phyloP scores from a whole-genome alignment of 2,113 vertebrate species.

The Caranx melampygus region DNA sequence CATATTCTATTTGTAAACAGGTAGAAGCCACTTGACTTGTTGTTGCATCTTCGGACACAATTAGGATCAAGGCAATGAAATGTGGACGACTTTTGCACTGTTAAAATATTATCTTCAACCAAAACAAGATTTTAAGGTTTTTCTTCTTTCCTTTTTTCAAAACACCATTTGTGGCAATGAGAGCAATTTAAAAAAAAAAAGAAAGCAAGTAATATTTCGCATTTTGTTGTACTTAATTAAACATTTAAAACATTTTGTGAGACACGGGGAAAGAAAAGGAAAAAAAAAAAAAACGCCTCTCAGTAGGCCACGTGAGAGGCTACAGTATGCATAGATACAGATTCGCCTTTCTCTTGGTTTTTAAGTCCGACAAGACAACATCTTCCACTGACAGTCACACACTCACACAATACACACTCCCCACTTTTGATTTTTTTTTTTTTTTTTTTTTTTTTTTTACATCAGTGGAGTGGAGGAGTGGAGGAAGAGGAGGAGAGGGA shows the following conservation, averaged over 20 bases:
- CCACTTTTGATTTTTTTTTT: constrained; percentile 55
- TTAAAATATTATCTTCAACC: constrained; percentile 84
- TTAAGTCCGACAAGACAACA: constrained; percentile 82
- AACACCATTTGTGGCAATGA: constrained; percentile 94
- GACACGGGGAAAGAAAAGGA: constrained; percentile 62
- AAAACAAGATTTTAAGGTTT: constrained; percentile 75
- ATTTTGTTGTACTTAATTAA: constrained; percentile 73
- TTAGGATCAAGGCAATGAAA: constrained; percentile 99
- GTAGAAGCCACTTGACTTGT: constrained; percentile 99
- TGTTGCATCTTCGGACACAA: constrained; percentile 99
- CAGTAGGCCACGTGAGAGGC: constrained; percentile 91
- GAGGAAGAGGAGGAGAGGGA: constrained; percentile 82
- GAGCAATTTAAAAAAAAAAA: constrained; percentile 74
- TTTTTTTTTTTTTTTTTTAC: constrained; percentile 47
- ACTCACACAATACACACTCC: constrained; percentile 69
- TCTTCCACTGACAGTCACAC: constrained; percentile 85
- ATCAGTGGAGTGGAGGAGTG: constrained; percentile 66
- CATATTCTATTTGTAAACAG: constrained; percentile 99
- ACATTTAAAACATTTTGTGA: constrained; percentile 89
- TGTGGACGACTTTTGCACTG: constrained; percentile 96
- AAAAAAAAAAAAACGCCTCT: constrained; percentile 81
- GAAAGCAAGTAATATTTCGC: constrained; percentile 45
- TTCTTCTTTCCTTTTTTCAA: constrained; percentile 50
- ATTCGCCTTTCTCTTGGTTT: constrained; percentile 88
- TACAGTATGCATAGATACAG: constrained; percentile 99